Evolutionary conservation across 2,888 invertebrate species (phyloP), one percentile per base, ranked within the genome.

Genomic region (Phlogophora meticulosa): DNA sequence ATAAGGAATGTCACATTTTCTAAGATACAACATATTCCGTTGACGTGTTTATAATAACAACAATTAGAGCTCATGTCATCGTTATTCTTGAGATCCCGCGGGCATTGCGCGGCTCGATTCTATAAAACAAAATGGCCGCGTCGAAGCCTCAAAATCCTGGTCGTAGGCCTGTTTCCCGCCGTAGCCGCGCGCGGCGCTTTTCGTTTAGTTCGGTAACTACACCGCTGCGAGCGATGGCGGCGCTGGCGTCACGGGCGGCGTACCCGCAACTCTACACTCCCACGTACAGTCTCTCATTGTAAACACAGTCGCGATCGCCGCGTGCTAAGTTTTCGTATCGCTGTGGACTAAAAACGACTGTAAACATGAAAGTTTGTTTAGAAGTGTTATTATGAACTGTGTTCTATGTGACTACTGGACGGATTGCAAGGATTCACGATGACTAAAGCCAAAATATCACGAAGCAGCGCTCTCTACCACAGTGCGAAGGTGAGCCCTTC

Each of bases 381-480:
- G 76, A 82, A 86, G 88, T 92, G 89, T 83, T 90, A 91, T 91
- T 92, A 89, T 90, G 88, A 91, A 90, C 91, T 90, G 91, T 93
- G 93, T 80, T 67, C 61, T 83, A 79, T 84, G 89, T 91, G 90
- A 88, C 72, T 46, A 62, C 83, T 80, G 75, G 80, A 80, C 73
- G 92, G 92, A 91, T 90, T 90, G 78, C 77, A 68, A 77, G 69
- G 79, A 78, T 78, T 64, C 76, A 89, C 80, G 76, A 96, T 96
- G 96, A 96, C 96, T 82, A 97, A 97, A 90, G 95, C 96, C 68
- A 96, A 96, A 89, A 89, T 90, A 82, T 95, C 94, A 63, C 89
- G 95, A 86, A 96, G 95, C 74, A 96, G 96, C 87, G 97, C 97
- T 79, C 96, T 97, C 69, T 97, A 96, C 91, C 97, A 97, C 93